Base-by-base conservation (phyloP, 2,113 vertebrate genomes). In the Pholis gunnellus region DNA sequence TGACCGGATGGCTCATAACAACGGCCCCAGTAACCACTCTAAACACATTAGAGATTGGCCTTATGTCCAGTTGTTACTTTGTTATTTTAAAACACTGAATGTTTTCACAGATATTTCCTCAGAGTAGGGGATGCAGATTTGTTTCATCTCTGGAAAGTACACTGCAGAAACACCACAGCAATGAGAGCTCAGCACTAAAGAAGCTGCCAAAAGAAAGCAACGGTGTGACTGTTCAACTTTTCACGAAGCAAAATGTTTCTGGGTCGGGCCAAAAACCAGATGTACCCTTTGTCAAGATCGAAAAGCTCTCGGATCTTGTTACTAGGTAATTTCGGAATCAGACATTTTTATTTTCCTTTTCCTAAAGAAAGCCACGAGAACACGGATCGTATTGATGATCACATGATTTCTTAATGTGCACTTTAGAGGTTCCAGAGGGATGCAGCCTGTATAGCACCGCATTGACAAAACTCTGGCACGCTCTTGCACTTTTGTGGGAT, bases 401-500 rank as follows among this genome's bases (percentile, higher is more conserved):
- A 54, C 67, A 14, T 68, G 25, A 11, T 54, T 54, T 60, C 44
- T 73, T 61, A 48, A 29, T 0, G 27, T 52, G 46, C 18, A 61
- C 31, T 67, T 22, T 20, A 14, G 18, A 64, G 31, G 15, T 25
- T 82, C 63, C 61, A 17, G n/a, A 8, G 61, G n/a, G 60, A 75
- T 44, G 40, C 46, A 25, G 48, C 66, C 66, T 56, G 18, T 79
- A 74, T 66, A 52, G 64, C 46, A 31, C 64, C 77, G 73, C 44
- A 57, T 27, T 81, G 52, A 67, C 40, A 71, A 76, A 78, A 76
- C 56, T 50, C 56, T 64, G 40, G 52, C 75, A 76, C 0, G 2
- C 44, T 61, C 9, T 54, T 60, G 40, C 29, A 61, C 72, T 83
- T 80, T 79, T 75, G 66, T 75, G 48, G 72, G 81, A 77, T 70